phyloP scores from a whole-genome alignment of 2,797 vertebrate species.

The Lacerta viridis region DNA sequence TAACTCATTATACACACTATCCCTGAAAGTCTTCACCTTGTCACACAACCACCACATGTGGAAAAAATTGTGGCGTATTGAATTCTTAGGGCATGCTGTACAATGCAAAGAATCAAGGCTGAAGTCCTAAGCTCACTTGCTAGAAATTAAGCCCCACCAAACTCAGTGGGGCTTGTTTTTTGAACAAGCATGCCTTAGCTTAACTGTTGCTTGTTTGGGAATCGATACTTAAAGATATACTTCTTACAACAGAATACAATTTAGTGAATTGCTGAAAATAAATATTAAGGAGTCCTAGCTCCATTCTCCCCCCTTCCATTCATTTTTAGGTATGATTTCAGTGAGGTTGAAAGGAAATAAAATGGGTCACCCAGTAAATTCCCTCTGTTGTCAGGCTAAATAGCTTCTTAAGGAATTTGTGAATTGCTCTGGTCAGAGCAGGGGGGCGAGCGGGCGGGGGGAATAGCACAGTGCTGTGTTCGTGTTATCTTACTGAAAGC shows the following conservation, averaged over 20 bases:
- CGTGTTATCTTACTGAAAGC: slow-evolving; percentile 53
- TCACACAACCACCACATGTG: no score
- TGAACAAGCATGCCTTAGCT: background rate
- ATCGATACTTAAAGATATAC: background rate
- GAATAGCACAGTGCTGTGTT: slow-evolving; percentile 13
- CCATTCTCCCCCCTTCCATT: slow-evolving; percentile 29
- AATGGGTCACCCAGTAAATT: slow-evolving; percentile 62
- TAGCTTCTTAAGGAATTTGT: slow-evolving; percentile 55
- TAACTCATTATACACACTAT: no score
- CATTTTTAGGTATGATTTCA: slow-evolving; percentile 40
- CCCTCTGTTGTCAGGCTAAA: slow-evolving; percentile 52
- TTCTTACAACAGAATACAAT: slow-evolving; percentile 11
- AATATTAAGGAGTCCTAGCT: slow-evolving; percentile 41
- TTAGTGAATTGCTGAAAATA: slow-evolving; percentile 47
- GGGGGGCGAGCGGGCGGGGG: slow-evolving; percentile 4
- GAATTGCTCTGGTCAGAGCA: slow-evolving; percentile 55
- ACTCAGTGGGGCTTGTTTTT: background rate
- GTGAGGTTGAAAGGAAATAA: slow-evolving; percentile 49
- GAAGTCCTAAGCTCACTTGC: background rate
- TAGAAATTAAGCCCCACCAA: background rate
- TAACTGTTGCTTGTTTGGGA: background rate
- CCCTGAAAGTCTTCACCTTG: no score
- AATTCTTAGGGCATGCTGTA: background rate
- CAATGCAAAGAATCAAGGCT: background rate
- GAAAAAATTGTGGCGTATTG: background rate